Conservation (phyloP, 2,888 invertebrate genomes). For the Eristalis intricaria region DNA sequence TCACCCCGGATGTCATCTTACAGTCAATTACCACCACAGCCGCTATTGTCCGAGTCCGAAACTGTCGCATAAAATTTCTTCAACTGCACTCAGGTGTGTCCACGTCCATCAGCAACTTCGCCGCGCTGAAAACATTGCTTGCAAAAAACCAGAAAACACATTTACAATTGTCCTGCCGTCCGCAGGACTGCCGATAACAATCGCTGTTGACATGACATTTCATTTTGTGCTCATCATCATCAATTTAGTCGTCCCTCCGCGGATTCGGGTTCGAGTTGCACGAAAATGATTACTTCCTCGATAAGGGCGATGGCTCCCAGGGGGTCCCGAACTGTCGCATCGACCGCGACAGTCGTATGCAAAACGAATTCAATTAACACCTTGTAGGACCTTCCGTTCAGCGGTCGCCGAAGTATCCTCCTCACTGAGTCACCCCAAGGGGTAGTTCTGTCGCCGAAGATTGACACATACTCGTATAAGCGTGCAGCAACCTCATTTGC, state of each 20-base stretch:
- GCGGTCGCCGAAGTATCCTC: background rate
- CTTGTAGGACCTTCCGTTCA: slow-evolving; percentile 72
- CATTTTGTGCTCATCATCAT: slow-evolving; percentile 68
- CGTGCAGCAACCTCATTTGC: slow-evolving; percentile 62
- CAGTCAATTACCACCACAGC: slow-evolving; percentile 21
- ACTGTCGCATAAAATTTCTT: background rate
- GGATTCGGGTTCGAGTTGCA: background rate
- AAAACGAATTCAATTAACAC: slow-evolving; percentile 82
- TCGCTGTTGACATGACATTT: slow-evolving; percentile 79
- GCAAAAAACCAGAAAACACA: background rate
- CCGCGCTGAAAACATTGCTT: background rate
- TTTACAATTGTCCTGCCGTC: slow-evolving; percentile 24
- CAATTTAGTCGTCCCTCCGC: slow-evolving; percentile 43
- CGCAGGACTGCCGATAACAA: slow-evolving; percentile 73
- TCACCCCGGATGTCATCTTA: background rate
- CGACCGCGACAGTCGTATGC: slow-evolving; percentile 78
- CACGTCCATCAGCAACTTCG: slow-evolving; percentile 43
- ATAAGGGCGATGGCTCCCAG: slow-evolving; percentile 36
- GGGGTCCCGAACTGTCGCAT: slow-evolving; percentile 36
- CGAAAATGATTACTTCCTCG: slow-evolving; percentile 18
- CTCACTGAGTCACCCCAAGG: slow-evolving; percentile 17
- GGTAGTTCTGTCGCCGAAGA: slow-evolving; percentile 36
- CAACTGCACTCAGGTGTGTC: slow-evolving; percentile 49
- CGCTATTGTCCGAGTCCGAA: slow-evolving; percentile 4
- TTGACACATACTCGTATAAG: slow-evolving; percentile 29